Evolutionary conservation across 2,888 invertebrate genomes (phyloP).

Genomic region (Eueremaeus valkanovi): DNA sequence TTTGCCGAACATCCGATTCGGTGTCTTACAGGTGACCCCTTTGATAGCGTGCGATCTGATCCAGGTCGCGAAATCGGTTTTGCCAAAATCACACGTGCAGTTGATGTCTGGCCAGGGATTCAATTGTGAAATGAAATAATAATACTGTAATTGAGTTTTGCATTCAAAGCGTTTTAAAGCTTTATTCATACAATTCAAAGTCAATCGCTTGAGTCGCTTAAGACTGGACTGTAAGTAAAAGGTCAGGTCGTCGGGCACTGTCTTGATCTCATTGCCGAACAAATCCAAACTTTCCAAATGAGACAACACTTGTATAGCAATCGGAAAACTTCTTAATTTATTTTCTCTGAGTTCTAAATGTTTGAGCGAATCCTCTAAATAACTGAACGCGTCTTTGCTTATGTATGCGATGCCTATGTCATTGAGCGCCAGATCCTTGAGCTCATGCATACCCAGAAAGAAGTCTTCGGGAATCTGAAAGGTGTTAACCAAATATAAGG

Average conservation of each 20-base stretch:
- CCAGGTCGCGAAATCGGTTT: constrained; percentile 42
- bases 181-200: constrained; percentile 40
- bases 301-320: constrained; percentile 34
- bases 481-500: not conserved
- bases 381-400: constrained; percentile 40
- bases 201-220: constrained; percentile 37
- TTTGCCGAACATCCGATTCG: constrained; percentile 27
- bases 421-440: constrained; percentile 38
- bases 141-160: no score
- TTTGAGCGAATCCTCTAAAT: constrained; percentile 41
- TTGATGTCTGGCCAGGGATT: constrained; percentile 27
- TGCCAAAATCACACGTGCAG: constrained; percentile 42
- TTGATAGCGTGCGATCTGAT: constrained; percentile 42
- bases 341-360: constrained; percentile 40
- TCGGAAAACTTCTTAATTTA: constrained; percentile 40
- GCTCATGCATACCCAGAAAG: constrained; percentile 40
- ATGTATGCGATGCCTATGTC: constrained; percentile 40
- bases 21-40: constrained; percentile 39
- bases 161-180: no score
- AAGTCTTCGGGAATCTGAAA: constrained; percentile 40
- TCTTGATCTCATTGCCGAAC: constrained; percentile 38
- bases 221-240: constrained; percentile 34
- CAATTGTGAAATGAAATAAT: no score
- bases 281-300: constrained; percentile 42
- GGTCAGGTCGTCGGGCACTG: constrained; percentile 38